Conservation (phyloP, 2,113 vertebrate species). For the Labeo catla region DNA sequence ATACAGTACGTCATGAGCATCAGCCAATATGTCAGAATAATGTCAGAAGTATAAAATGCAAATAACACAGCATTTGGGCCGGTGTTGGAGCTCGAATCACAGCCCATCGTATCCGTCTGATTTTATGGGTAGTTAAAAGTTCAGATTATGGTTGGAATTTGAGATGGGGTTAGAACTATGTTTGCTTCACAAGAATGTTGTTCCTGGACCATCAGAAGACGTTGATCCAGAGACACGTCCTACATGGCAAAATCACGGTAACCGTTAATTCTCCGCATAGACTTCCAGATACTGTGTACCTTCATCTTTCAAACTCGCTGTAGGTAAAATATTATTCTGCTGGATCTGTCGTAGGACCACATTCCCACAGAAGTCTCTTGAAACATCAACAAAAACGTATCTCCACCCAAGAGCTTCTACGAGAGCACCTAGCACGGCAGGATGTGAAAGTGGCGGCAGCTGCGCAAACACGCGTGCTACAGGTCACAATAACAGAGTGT, state of each 20-base stretch:
- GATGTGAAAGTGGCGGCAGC: constrained; percentile 50
- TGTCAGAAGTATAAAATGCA: not conserved
- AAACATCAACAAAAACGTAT: constrained; percentile 39
- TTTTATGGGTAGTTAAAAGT: constrained; percentile 12
- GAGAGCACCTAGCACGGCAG: constrained; percentile 20
- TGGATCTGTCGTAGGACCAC: constrained; percentile 9
- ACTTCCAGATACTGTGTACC: not conserved
- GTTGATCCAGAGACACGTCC: constrained; percentile 1
- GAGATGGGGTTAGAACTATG: not conserved
- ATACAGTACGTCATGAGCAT: not conserved
- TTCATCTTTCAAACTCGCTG: constrained; percentile 22
- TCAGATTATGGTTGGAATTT: constrained; percentile 6
- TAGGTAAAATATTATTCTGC: constrained; percentile 27
- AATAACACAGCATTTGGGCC: not conserved
- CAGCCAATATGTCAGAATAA: not conserved
- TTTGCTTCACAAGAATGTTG: constrained; percentile 22
- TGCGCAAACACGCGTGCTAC: constrained; percentile 50
- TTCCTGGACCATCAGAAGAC: constrained; percentile 6
- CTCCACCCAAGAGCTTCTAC: constrained; percentile 13
- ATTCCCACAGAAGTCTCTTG: constrained; percentile 19
- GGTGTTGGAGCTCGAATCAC: not conserved
- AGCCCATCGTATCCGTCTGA: not conserved
- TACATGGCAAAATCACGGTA: not conserved
- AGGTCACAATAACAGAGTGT: constrained; percentile 55
- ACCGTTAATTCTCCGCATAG: not conserved